phyloP scores from a whole-genome alignment of 2,113 vertebrate genomes.

The Porphyrio hochstetteri region DNA sequence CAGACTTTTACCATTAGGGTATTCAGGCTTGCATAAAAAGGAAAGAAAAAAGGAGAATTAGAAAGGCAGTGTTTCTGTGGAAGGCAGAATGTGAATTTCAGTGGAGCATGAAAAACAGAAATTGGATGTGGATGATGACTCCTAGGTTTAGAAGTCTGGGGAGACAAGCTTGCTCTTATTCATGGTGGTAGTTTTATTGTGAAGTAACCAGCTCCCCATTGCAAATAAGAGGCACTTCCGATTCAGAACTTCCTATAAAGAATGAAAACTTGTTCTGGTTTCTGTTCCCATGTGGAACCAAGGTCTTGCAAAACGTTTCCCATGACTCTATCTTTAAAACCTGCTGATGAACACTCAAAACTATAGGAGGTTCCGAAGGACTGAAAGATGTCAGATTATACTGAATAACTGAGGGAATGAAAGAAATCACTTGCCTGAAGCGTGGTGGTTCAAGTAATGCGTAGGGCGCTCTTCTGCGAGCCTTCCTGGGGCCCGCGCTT shows the following conservation, averaged over 20 bases:
- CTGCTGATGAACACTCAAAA: neutral
- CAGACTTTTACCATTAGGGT: neutral
- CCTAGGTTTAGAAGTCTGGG: neutral
- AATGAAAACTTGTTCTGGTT: neutral
- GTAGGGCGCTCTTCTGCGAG: neutral
- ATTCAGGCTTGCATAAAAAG: neutral
- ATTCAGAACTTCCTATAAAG: neutral
- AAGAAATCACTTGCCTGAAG: neutral
- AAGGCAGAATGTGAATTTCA: neutral
- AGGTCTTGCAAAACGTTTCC: neutral
- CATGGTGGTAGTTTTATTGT: neutral
- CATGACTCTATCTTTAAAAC: neutral
- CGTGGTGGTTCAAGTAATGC: neutral
- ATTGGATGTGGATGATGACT: neutral
- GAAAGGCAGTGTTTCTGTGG: neutral
- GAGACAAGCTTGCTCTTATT: neutral
- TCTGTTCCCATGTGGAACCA: neutral
- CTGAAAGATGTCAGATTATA: neutral
- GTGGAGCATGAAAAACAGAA: constrained; percentile 4
- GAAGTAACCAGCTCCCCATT: neutral
- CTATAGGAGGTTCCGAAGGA: neutral
- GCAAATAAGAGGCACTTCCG: neutral
- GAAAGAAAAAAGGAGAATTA: neutral
- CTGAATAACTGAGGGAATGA: neutral
- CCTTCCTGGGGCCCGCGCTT: neutral